phyloP scores from a whole-genome alignment of 2,113 vertebrate genomes.

The Alouatta palliata region DNA sequence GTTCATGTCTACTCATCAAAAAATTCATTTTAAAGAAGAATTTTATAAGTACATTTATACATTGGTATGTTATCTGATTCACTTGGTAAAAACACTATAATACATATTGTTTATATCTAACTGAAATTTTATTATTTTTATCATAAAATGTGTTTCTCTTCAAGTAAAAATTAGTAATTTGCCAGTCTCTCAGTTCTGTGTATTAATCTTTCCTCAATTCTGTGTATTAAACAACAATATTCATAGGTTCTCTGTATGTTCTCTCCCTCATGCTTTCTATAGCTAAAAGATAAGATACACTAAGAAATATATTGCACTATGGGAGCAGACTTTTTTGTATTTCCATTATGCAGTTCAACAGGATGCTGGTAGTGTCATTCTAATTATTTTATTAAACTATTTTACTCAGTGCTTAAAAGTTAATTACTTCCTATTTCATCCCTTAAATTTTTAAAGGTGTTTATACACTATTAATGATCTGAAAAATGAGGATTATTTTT shows the following conservation, averaged over 20 bases:
- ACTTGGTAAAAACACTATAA: not conserved
- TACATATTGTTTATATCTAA: not conserved
- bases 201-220: not conserved
- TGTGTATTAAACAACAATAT: not conserved
- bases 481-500: not conserved
- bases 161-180: not conserved
- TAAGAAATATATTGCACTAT: not conserved
- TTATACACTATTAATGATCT: not conserved
- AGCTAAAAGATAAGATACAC: not conserved
- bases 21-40: not conserved
- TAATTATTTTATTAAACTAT: slow-evolving; percentile 4
- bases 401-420: not conserved
- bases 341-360: not conserved
- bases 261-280: not conserved
- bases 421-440: not conserved
- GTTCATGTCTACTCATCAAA: not conserved
- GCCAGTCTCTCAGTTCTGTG: not conserved
- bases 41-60: not conserved
- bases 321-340: not conserved
- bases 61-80: not conserved
- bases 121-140: not conserved
- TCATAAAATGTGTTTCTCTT: not conserved
- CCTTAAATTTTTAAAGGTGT: not conserved
- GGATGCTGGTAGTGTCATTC: not conserved
- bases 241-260: not conserved